A percentile compares a stretch with the other conserved stretches of the same genome.
Evolutionary conservation across 2,888 invertebrate species (phyloP).

Genomic region (Drosophila helvetica): DNA sequence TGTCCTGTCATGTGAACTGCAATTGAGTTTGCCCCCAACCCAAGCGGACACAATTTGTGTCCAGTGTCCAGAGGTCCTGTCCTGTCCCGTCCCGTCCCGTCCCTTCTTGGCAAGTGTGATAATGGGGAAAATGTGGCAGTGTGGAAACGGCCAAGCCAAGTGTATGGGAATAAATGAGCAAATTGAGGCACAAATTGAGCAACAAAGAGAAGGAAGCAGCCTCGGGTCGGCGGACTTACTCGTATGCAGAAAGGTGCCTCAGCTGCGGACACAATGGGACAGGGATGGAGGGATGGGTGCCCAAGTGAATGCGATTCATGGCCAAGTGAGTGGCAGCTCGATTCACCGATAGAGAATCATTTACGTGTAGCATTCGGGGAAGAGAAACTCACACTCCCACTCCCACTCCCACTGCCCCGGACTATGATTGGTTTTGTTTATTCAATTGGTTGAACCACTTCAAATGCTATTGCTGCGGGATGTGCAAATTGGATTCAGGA

Average conservation of each 20-base stretch:
- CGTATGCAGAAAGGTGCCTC: conserved; percentile 17
- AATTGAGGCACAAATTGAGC: conserved; percentile 63
- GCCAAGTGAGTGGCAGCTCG: conserved; percentile 34
- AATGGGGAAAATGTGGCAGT: conserved; percentile 47
- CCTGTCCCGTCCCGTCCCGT: conserved; percentile 17
- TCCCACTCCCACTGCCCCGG: conserved; percentile 2
- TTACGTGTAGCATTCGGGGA: conserved; percentile 20
- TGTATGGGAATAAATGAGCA: conserved; percentile 70
- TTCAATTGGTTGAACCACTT: conserved; percentile 34
- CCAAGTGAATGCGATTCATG: conserved; percentile 24
- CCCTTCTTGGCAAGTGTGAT: conserved; percentile 57
- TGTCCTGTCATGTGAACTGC: conserved; percentile 36
- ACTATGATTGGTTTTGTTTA: conserved; percentile 37
- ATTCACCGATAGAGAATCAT: conserved; percentile 28
- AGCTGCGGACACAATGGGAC: conserved; percentile 6
- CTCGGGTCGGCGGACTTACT: conserved; percentile 16
- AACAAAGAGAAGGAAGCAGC: conserved; percentile 56
- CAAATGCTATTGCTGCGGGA: conserved; percentile 15
- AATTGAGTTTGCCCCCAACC: conserved; percentile 28
- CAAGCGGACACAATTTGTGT: conserved; percentile 3
- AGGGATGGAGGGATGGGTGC: conserved; percentile 9
- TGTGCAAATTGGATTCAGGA: not conserved
- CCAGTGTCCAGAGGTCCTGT: conserved; percentile 3
- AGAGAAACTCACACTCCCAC: conserved; percentile 7
- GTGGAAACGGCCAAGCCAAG: conserved; percentile 64